Percentiles rank a stretch among this genome's conserved stretches.
These are phyloP conservation scores for Hippoglossus stenolepis DNA, from an alignment of 2,113 vertebrate genomes.

Conservation along the genomic window DNA sequence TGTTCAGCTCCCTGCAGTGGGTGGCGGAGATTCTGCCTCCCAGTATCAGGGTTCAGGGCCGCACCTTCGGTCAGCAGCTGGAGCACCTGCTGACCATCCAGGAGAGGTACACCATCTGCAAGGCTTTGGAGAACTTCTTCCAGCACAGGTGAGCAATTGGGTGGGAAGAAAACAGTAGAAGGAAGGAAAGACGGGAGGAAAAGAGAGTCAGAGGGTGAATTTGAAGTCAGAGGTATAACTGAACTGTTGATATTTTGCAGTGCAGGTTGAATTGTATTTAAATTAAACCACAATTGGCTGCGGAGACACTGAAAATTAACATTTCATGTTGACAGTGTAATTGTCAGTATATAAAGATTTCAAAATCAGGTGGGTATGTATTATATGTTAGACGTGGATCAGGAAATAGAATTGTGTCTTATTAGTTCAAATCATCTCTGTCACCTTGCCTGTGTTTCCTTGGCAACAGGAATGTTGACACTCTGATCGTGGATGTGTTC, in stretches of 20 bases:
- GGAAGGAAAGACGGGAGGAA: neutral
- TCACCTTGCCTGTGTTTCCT: conserved; percentile 39
- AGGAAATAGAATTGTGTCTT: too few species aligned
- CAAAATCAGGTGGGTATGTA: too few species aligned
- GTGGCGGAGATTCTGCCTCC: conserved; percentile 96
- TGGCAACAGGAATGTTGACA: conserved; percentile 92
- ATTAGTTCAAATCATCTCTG: neutral
- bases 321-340: neutral
- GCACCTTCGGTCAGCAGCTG: conserved; percentile 97
- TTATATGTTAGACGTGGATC: too few species aligned
- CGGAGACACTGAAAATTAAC: neutral
- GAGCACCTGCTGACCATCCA: conserved; percentile 94
- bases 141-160: conserved; percentile 86
- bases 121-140: conserved; percentile 96
- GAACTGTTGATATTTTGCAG: neutral
- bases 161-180: neutral
- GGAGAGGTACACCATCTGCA: conserved; percentile 93
- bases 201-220: too few species aligned
- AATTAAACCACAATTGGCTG: neutral
- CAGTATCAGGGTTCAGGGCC: conserved; percentile 95
- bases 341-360: too few species aligned
- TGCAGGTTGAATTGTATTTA: neutral
- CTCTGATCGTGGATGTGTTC: conserved; percentile 95
- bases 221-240: neutral
- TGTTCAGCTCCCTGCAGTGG: conserved; percentile 96